Evolutionary conservation across 2,888 invertebrate genomes (phyloP), one percentile per base, ranked within the genome.

Genomic region (Sinodicranocentrus sp.): DNA sequence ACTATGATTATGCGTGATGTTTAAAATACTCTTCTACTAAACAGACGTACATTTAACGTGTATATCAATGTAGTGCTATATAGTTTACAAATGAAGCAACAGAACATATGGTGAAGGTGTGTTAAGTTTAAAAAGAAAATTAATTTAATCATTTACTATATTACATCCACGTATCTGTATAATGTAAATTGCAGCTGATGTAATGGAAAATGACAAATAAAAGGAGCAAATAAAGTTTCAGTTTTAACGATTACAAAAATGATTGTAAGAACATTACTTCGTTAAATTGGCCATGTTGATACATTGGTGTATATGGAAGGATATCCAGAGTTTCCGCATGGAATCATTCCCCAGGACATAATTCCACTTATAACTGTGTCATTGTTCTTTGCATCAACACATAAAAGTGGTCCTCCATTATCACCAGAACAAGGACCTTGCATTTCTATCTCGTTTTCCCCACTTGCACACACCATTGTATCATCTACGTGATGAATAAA

Each of bases 321-420:
- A 61, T 75, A 82, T 8, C 68, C 44, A 19, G 82, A 13, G 23
- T 52, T 25, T 26, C 63, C 79, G 70, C 84, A 71, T 0, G 77
- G 82, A 26, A 70, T 19, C 54, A 83, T 68, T 33, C 91, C 91
- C 91, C 91, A 91, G 77, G 90, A 91, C 8, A 91, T 90, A 59
- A 91, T 87, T n/a, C 91, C 91, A 80, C 91, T 91, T 26, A 91
- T 85, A 70, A 90, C 90, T 76, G 59, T 48, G 17, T 19, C 57
- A 25, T 72, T 67, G 25, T 21, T 68, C 17, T 13, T 52, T 0
- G 39, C 3, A 19, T 76, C 72, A n/a, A 39, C 43, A 33, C 77
- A 91, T 2, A 90, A 88, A 17, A 91, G 82, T 1, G 91, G 91
- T 0, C 91, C 91, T n/a, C 91, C 91, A 28, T 90, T 90, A 88